A percentile compares a stretch with the other conserved stretches of the same genome.
Conservation (phyloP, 2,888 invertebrate species). For the Lepas anatifera region DNA sequence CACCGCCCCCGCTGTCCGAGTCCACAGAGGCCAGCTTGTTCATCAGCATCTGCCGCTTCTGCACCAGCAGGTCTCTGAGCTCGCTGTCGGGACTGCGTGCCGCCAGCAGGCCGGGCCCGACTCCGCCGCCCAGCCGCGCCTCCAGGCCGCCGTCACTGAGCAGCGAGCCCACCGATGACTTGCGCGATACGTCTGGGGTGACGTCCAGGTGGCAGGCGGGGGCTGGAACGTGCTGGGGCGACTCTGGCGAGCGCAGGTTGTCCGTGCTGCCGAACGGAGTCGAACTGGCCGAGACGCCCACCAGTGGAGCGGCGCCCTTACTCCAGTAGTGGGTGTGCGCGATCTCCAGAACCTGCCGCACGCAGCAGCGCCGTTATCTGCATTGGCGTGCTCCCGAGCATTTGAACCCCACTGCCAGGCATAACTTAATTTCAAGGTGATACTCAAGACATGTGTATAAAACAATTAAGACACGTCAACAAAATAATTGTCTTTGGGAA, state of each 20-base stretch:
- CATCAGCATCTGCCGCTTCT: constrained; percentile 74
- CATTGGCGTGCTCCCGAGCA: too few species aligned
- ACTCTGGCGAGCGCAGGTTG: constrained; percentile 39
- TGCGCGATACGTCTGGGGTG: not conserved
- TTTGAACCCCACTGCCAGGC: too few species aligned
- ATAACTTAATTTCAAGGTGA: too few species aligned
- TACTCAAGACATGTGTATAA: too few species aligned
- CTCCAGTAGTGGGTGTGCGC: constrained; percentile 98
- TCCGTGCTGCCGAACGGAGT: constrained; percentile 56
- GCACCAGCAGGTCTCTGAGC: constrained; percentile 82
- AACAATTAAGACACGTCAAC: too few species aligned
- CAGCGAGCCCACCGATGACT: not conserved
- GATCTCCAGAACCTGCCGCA: constrained; percentile 77
- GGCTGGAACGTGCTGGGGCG: constrained; percentile 32
- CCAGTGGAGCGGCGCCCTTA: constrained; percentile 33
- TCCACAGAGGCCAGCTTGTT: constrained; percentile 65
- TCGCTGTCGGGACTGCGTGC: too few species aligned
- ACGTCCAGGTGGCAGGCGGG: not conserved
- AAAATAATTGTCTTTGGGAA: too few species aligned
- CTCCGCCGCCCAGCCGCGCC: too few species aligned
- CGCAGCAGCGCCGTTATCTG: too few species aligned
- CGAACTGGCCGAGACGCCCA: constrained; percentile 38
- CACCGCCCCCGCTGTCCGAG: constrained; percentile 17
- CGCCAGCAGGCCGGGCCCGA: too few species aligned
- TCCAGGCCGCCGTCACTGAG: not conserved